Conservation (phyloP, 2,888 invertebrate species). For the Lasius fuliginosus region DNA sequence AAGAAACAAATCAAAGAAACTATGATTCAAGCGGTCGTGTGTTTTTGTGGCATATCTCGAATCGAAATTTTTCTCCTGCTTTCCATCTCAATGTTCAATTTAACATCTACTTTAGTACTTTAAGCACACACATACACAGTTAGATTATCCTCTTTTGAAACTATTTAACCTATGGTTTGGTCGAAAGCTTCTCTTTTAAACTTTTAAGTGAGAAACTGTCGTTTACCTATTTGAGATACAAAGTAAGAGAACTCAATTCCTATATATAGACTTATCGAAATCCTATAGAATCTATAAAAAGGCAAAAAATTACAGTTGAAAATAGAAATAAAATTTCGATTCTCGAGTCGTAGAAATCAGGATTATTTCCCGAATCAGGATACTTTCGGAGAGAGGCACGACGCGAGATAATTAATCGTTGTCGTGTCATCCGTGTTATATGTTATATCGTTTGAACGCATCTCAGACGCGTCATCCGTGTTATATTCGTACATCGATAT, state of each 20-base stretch:
- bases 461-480: not conserved
- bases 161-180: too few relatives aligned
- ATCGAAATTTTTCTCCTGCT: too few relatives aligned
- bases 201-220: not conserved
- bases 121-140: too few relatives aligned
- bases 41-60: too few relatives aligned
- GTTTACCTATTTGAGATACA: not conserved
- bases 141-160: too few relatives aligned
- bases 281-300: not conserved
- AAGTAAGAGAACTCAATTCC: not conserved
- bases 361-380: not conserved
- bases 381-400: not conserved
- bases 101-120: too few relatives aligned
- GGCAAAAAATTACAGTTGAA: not conserved
- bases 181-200: not conserved
- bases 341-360: not conserved
- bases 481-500: constrained; percentile 28
- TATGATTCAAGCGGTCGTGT: not conserved
- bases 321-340: not conserved
- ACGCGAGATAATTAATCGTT: constrained; percentile 29
- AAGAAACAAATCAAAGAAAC: too few relatives aligned
- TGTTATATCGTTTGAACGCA: too few relatives aligned
- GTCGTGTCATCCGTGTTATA: not conserved
- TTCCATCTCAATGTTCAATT: too few relatives aligned
- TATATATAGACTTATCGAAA: constrained; percentile 7